Percentiles rank a stretch among this genome's conserved stretches.
These are phyloP conservation scores for Pterocles burchelli DNA, from an alignment of 2,113 vertebrate genomes.

Conservation along the genomic window DNA sequence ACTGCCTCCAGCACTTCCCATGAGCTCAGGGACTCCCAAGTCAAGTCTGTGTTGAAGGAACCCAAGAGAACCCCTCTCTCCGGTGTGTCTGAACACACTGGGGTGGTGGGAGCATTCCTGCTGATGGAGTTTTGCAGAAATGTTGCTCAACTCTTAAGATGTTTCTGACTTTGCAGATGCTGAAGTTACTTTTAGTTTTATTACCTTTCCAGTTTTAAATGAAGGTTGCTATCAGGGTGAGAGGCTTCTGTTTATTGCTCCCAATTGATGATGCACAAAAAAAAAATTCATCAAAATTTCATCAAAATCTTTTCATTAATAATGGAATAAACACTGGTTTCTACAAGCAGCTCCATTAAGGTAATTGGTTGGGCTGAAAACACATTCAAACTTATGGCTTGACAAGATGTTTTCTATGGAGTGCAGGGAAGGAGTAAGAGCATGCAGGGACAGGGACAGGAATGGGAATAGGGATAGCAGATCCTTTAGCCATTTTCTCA, in stretches of 20 bases:
- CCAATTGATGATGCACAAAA: background rate
- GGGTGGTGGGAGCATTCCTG: background rate
- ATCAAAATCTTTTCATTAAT: background rate
- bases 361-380: background rate
- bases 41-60: background rate
- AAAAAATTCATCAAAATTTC: background rate
- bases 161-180: background rate
- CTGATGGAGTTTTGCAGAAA: background rate
- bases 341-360: background rate
- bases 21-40: background rate
- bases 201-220: background rate
- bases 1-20: background rate
- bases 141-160: background rate
- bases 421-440: background rate
- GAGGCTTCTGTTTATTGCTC: background rate
- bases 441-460: background rate
- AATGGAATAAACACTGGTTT: background rate
- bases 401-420: background rate
- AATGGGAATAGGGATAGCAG: background rate
- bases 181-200: background rate
- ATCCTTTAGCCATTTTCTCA: background rate
- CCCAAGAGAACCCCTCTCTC: background rate
- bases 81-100: background rate
- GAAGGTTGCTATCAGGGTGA: background rate
- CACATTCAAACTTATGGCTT: background rate